Evolutionary conservation across 2,113 vertebrate genomes (phyloP).

Genomic region (Cricetomys ansorgei): DNA sequence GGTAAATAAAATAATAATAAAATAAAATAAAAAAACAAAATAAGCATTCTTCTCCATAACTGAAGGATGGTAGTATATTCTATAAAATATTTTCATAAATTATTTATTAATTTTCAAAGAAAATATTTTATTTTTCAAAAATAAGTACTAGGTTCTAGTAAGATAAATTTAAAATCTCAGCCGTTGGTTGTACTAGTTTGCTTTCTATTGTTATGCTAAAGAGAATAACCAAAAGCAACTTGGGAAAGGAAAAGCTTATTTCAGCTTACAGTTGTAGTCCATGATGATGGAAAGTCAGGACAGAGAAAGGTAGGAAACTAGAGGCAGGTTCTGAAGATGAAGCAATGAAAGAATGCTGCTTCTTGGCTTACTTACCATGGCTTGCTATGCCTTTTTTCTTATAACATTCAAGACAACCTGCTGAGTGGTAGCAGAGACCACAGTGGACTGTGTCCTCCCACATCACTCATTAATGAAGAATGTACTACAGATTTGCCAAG

Average conservation of each 20-base stretch:
- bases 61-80: not conserved
- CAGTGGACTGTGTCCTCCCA: not conserved
- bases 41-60: not conserved
- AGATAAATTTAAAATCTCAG: not conserved
- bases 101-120: not conserved
- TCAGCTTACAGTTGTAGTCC: no score
- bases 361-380: not conserved
- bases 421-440: not conserved
- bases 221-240: not conserved
- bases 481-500: not conserved
- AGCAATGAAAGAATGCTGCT: not conserved
- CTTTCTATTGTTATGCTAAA: not conserved
- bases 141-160: not conserved
- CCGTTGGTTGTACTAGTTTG: not conserved
- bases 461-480: not conserved
- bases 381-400: not conserved
- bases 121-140: not conserved
- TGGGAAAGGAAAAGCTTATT: not conserved
- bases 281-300: not conserved
- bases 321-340: not conserved
- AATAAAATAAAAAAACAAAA: no score
- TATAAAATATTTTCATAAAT: not conserved
- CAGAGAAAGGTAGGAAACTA: not conserved
- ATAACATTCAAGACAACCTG: not conserved
- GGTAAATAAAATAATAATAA: not conserved